Evolutionary conservation across 2,888 invertebrate genomes (phyloP), one percentile per base, ranked within the genome.

Genomic region (Agrochola circellaris): DNA sequence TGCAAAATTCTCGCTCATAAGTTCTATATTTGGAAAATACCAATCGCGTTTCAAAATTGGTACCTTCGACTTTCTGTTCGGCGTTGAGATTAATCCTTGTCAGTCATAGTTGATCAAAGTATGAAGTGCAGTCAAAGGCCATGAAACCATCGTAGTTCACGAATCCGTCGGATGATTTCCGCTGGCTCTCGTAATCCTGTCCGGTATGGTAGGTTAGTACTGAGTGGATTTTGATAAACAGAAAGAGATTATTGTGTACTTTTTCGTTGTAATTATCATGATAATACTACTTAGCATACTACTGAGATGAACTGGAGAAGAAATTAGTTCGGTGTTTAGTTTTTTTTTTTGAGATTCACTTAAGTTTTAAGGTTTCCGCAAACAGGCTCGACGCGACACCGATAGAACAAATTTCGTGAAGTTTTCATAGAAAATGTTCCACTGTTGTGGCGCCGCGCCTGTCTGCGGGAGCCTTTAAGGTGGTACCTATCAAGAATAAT

Each of bases 111-210:
- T 56, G 38, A 26, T 73, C 61, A 61, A 23, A 62, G n/a, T 45
- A 26, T 17, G 54, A 13, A 17, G 11, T 34, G 8, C 15, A 38
- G 67, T 58, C 67, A 79, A 75, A 79, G 34, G 62, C 62, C 26
- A 81, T 58, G 67, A 81, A 81, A 45, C 67, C 79, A 75, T 75
- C n/a, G 23, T 26, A 64, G 56, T 58, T 75, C 67, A 51, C 62
- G 23, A 26, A 45, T 81, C 30, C 67, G 26, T 9, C 6, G 26
- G 7, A 51, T 68, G 62, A 64, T 58, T 74, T 67, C 56, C 26
- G 20, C 17, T 30, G 13, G 26, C n/a, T 56, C n/a, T 20, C 3
- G 17, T 79, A 67, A 67, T 79, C 66, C 30, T n/a, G 23, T n/a
- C 23, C 48, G 5, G 6, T 38, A 48, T 20, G n/a, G 20, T 51